These are phyloP conservation scores for Ptychodera flava DNA, from an alignment of 35 echinoderm and acorn worm species.

Conservation along the genomic window DNA sequence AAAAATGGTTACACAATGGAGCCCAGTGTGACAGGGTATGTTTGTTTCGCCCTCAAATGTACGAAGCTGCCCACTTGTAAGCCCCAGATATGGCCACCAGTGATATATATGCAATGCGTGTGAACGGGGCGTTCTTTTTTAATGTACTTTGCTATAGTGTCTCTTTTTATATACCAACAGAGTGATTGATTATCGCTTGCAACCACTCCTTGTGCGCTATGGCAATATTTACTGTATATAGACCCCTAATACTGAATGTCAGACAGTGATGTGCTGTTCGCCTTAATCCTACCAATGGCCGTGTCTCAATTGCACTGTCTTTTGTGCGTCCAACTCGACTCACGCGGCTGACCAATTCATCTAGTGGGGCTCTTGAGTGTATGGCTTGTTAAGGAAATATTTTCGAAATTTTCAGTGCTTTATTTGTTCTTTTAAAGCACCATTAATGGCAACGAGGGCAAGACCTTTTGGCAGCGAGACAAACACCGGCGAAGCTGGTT, in stretches of 20 bases:
- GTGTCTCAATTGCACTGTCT: background rate
- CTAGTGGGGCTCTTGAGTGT: background rate
- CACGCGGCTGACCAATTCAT: background rate
- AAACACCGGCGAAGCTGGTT: no score
- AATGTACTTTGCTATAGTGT: background rate
- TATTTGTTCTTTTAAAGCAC: conserved; percentile 2
- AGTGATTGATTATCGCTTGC: background rate
- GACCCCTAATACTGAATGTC: background rate
- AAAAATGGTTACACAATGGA: background rate
- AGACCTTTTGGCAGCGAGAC: no score
- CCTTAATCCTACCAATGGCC: background rate
- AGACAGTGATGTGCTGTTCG: background rate
- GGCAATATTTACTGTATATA: background rate
- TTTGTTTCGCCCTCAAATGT: background rate
- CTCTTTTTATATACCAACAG: background rate
- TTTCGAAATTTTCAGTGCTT: background rate
- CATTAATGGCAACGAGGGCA: no score
- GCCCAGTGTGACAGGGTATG: background rate
- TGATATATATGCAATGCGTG: background rate
- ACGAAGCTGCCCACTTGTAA: background rate
- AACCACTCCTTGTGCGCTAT: background rate
- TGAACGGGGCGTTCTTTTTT: background rate
- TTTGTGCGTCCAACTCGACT: background rate
- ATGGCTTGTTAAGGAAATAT: background rate
- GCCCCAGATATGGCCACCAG: background rate